Conservation (phyloP, 1,140 invertebrate genomes). For the Drosophila equinoxialis region DNA sequence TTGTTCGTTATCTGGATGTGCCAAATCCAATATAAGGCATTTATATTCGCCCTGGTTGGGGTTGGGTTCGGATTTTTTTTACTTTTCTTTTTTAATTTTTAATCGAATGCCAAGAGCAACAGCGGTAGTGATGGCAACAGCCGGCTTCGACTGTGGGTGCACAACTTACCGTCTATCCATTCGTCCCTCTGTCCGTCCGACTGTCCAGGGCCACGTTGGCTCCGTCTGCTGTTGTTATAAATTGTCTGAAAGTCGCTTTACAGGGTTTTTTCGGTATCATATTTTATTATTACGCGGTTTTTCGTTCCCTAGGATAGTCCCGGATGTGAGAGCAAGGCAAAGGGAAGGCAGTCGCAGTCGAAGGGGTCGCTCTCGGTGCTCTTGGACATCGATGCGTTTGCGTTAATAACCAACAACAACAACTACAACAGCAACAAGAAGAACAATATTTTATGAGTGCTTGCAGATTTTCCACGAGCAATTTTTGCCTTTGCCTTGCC, state of each 20-base stretch:
- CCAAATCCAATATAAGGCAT: slow-evolving; percentile 50
- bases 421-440: slow-evolving; percentile 21
- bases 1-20: slow-evolving; percentile 36
- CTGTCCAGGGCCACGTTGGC: not conserved
- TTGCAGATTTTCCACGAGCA: slow-evolving; percentile 16
- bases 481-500: slow-evolving; percentile 17
- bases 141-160: not conserved
- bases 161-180: not conserved
- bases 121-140: not conserved
- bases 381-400: slow-evolving; percentile 21
- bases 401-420: slow-evolving; percentile 41
- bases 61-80: slow-evolving; percentile 16
- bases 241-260: slow-evolving; percentile 50
- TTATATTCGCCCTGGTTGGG: slow-evolving; percentile 14
- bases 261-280: slow-evolving; percentile 45
- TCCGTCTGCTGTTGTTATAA: slow-evolving; percentile 38
- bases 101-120: slow-evolving; percentile 39
- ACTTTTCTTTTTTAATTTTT: slow-evolving; percentile 37
- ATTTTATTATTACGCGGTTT: slow-evolving; percentile 53
- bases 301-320: slow-evolving; percentile 7
- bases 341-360: not conserved
- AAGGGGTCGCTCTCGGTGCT: not conserved
- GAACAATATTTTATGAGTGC: slow-evolving; percentile 33
- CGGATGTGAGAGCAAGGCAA: not conserved
- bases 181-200: not conserved